phyloP scores from a whole-genome alignment of 2,797 vertebrate species.

The Oreonectes daqikongensis region DNA sequence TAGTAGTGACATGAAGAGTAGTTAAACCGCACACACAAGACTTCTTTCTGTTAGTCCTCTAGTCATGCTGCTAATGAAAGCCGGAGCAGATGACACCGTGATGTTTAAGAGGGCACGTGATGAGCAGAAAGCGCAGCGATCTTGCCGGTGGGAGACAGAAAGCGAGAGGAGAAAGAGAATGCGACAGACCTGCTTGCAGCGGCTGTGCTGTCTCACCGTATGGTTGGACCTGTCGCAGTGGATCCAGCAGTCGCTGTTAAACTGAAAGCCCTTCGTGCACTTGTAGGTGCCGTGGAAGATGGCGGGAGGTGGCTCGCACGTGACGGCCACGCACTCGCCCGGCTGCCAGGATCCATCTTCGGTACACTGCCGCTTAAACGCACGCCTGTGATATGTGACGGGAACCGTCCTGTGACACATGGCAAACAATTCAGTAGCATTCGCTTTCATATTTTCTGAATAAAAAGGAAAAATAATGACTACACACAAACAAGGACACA shows the following conservation, averaged over 20 bases:
- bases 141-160: conserved; percentile 1
- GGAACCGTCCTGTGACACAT: conserved; percentile 30
- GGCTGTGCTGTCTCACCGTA: conserved; percentile 79
- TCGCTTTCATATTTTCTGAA: neutral
- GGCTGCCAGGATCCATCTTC: conserved; percentile 94
- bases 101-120: neutral
- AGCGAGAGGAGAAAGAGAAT: conserved; percentile 61
- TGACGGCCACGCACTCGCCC: conserved; percentile 88
- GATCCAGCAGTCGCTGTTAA: conserved; percentile 92
- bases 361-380: conserved; percentile 93
- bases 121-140: conserved; percentile 11
- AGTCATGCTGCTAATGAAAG: conserved; percentile 17
- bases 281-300: conserved; percentile 93
- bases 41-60: neutral
- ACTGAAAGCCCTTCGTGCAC: conserved; percentile 92
- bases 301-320: conserved; percentile 87
- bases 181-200: conserved; percentile 81
- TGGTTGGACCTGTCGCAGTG: conserved; percentile 83
- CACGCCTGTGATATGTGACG: conserved; percentile 75
- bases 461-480: conserved; percentile 2
- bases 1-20: neutral
- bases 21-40: neutral
- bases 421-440: neutral
- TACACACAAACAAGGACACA: neutral
- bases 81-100: neutral